A percentile compares a stretch with the other conserved stretches of the same genome.
Evolutionary conservation across 2,888 invertebrate genomes (phyloP).

Genomic region (Glyphotaelius pellucidus): DNA sequence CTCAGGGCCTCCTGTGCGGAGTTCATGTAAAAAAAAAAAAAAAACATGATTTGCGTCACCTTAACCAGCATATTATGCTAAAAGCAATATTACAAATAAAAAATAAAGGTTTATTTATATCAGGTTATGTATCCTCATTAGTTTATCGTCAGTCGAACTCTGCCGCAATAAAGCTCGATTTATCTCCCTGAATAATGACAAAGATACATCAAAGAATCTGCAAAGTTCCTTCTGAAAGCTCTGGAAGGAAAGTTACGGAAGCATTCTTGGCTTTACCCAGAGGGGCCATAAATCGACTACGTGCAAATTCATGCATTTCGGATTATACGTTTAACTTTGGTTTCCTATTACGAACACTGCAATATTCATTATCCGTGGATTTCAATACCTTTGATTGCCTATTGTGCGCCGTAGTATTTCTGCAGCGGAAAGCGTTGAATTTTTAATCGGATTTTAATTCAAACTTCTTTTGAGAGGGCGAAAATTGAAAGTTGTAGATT

Average conservation of each 20-base stretch:
- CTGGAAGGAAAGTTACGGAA: background rate
- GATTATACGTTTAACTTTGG: constrained; percentile 22
- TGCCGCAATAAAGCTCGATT: background rate
- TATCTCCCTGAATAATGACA: background rate
- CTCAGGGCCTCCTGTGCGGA: too few relatives aligned
- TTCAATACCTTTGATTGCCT: constrained; percentile 20
- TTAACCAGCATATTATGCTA: too few relatives aligned
- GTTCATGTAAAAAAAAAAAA: too few relatives aligned
- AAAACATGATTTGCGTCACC: background rate
- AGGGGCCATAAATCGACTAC: constrained; percentile 26
- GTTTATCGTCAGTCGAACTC: background rate
- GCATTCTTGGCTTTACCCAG: background rate
- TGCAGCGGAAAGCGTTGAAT: background rate
- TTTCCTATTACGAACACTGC: background rate
- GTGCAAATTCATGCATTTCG: constrained; percentile 33
- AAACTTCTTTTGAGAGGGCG: background rate
- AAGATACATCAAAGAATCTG: constrained; percentile 2
- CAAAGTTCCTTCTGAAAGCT: background rate
- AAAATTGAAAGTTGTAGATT: background rate
- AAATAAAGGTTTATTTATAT: background rate
- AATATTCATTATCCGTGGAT: constrained; percentile 4
- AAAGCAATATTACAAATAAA: background rate
- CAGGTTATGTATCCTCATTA: background rate
- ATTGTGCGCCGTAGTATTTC: constrained; percentile 5
- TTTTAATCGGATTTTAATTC: background rate